Percentiles rank a stretch among this genome's conserved stretches.
Conservation (phyloP, 2,797 vertebrate genomes). For the Sebastes melanostomus region DNA sequence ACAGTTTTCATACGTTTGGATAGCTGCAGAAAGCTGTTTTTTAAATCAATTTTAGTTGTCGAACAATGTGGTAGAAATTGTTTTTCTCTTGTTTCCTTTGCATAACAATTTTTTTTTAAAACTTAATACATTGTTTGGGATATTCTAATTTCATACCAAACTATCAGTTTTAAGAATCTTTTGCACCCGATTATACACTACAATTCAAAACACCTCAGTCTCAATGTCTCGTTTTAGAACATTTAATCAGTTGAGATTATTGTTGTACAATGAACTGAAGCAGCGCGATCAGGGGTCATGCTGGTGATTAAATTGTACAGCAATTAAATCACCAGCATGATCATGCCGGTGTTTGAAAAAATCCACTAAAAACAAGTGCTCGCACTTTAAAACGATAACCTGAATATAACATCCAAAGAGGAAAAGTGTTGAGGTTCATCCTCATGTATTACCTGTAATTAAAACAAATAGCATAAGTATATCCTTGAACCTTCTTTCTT, state of each 20-base stretch:
- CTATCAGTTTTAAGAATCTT: neutral
- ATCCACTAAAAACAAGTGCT: neutral
- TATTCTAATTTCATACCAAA: neutral
- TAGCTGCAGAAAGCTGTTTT: neutral
- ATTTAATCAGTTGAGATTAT: neutral
- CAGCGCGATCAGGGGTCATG: neutral
- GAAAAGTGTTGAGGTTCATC: neutral
- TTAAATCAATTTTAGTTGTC: neutral
- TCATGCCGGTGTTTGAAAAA: neutral
- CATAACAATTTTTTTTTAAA: neutral
- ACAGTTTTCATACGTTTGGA: neutral
- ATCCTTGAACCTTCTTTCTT: conserved; percentile 15
- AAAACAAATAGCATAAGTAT: conserved; percentile 13
- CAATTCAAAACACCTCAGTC: neutral
- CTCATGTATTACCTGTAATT: conserved; percentile 36
- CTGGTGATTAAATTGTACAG: conserved; percentile 15
- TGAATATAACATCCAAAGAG: neutral
- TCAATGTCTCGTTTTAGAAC: neutral
- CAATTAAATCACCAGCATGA: neutral
- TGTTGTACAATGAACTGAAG: neutral
- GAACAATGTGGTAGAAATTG: neutral
- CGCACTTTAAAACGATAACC: neutral
- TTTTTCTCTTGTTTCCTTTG: neutral
- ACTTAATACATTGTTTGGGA: neutral
- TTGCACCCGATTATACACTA: neutral